These are phyloP conservation scores for Phaetusa simplex DNA, from an alignment of 2,113 vertebrate genomes.

Conservation along the genomic window DNA sequence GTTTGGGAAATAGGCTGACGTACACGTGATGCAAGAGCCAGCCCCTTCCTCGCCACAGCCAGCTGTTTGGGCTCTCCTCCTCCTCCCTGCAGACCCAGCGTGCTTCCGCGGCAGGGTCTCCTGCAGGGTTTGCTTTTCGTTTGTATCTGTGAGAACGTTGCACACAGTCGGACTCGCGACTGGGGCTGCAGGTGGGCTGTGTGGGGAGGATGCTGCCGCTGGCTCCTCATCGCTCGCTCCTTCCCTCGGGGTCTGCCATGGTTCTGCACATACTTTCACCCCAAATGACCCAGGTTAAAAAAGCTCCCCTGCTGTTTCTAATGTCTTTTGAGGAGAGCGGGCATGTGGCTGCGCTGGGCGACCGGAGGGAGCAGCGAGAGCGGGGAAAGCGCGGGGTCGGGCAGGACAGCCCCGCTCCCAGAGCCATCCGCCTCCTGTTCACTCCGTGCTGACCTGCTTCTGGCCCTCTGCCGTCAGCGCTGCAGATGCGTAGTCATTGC, in stretches of 20 bases:
- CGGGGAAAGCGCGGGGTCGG: neutral
- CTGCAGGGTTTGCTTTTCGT: neutral
- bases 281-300: neutral
- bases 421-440: accelerated
- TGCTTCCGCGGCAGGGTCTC: neutral
- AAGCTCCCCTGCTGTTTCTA: no score
- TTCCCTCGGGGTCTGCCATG: neutral
- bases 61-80: neutral
- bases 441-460: accelerated
- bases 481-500: accelerated
- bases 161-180: accelerated
- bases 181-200: neutral
- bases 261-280: neutral
- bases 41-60: neutral
- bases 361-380: accelerated
- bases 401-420: neutral
- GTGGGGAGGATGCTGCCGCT: neutral
- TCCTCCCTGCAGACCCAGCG: neutral
- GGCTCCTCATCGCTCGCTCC: accelerated
- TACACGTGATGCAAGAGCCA: neutral
- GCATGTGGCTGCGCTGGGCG: accelerated
- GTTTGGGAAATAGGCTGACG: neutral
- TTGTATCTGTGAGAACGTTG: neutral
- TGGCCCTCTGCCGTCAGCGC: no score
- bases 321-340: accelerated